Evolutionary conservation across 2,888 invertebrate genomes (phyloP), one percentile per base, ranked within the genome.

Genomic region (Cheilosia soror): DNA sequence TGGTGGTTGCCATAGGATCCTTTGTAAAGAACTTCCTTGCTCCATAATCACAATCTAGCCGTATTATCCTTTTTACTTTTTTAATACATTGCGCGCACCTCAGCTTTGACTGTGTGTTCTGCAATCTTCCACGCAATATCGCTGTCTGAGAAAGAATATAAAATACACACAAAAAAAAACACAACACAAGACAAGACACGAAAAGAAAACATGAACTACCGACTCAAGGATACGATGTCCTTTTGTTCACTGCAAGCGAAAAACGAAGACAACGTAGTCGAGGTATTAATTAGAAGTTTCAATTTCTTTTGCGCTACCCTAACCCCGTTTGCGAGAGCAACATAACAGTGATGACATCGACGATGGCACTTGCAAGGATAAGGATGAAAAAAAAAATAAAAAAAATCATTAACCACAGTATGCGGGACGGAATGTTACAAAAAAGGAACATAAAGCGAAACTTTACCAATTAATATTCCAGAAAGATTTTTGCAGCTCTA

Each of bases 281-380:
- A 71, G 72, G 71, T 81, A 85, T 85, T 85, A 85, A 81, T 85
- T 85, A 85, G 85, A 85, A 85, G 85, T 85, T 85, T 81, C 81
- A 85, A 81, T 85, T 76, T 85, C 81, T 81, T 85, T 84, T 75
- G 69, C 69, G 69, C 75, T 62, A 58, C 25, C 27, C 27, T 11
- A 65, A 65, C 55, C 51, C 65, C 80, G 69, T 44, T 66, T 53
- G 5, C 11, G 13, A 42, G 58, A 31, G 25, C 31, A 25, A 71
- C 37, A 57, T 29, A 66, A 72, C 65, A 44, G 42, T 53, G 75
- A 85, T 81, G 85, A 85, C 81, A 85, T 79, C 62, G 57, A 76
- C 66, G 13, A 76, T 72, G 80, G 66, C 76, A 85, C 85, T 76
- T 85, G 71, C 69, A 53, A 51, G 69, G 55, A 82, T 73, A 51